A percentile compares a stretch with the other conserved stretches of the same genome.
Evolutionary conservation across 2,113 vertebrate genomes (phyloP).

Genomic region (Plestiodon gilberti): DNA sequence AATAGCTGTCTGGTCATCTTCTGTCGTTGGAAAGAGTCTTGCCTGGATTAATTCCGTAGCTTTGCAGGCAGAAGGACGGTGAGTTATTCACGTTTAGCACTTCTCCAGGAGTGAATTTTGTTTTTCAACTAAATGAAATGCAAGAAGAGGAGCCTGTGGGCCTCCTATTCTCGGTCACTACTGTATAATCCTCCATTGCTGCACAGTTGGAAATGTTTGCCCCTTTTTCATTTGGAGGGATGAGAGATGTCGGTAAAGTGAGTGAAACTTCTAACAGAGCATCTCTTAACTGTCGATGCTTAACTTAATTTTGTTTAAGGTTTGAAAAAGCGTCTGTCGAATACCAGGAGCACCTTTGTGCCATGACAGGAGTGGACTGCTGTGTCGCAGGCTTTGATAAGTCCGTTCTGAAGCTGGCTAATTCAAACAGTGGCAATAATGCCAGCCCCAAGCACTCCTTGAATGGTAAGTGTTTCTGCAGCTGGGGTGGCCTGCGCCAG

Average conservation of each 20-base stretch:
- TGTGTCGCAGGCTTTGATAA: slow-evolving; percentile 87
- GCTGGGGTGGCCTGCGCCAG: background rate
- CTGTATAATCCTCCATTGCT: background rate
- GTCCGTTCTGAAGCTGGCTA: slow-evolving; percentile 85
- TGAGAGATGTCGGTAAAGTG: background rate
- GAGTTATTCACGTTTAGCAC: slow-evolving; percentile 46
- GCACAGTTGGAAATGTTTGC: background rate
- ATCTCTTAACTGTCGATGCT: slow-evolving; percentile 34
- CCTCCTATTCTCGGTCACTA: background rate
- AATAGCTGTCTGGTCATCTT: slow-evolving; percentile 89
- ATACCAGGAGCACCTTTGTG: slow-evolving; percentile 94
- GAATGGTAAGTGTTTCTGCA: slow-evolving; percentile 81
- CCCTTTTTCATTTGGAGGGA: background rate
- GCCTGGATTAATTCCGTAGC: slow-evolving; percentile 92
- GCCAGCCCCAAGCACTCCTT: slow-evolving; percentile 92
- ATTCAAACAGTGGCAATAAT: slow-evolving; percentile 77
- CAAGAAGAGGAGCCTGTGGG: background rate
- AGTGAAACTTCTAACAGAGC: slow-evolving; percentile 26
- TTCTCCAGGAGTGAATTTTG: background rate
- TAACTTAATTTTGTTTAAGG: slow-evolving; percentile 71
- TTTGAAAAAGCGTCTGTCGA: slow-evolving; percentile 96
- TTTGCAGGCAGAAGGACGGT: slow-evolving; percentile 95
- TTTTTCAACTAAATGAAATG: background rate
- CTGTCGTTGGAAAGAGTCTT: slow-evolving; percentile 86
- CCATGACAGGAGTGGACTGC: slow-evolving; percentile 93